Evolutionary conservation across 2,888 invertebrate genomes (phyloP), one percentile per base, ranked within the genome.

Genomic region (Nomada lathburiana): DNA sequence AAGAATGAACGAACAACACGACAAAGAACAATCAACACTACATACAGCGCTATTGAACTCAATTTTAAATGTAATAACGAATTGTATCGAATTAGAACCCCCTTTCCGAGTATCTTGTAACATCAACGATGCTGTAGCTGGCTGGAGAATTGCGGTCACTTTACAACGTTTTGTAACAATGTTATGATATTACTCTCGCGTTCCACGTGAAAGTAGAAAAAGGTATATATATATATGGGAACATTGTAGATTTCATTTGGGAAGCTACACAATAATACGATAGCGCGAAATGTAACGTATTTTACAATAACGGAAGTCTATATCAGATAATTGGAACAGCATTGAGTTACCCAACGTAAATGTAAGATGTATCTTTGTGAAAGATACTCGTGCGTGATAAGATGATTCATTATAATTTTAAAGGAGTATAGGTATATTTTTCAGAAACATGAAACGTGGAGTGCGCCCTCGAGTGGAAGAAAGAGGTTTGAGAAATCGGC

Each of bases 221-320:
- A 44, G 53, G 57, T 47, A 13, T 20, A 57, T 23, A 57, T 53
- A 11, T 60, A 50, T 64, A 68, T 52, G 67, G n/a, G 65, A 67
- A 80, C 80, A 80, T 71, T 75, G 74, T 60, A 80, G 82, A 82
- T 82, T 80, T 82, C 82, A 80, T 60, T 36, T 5, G 57, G 23
- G 20, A 52, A 63, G 59, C 52, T 75, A 67, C 44, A 11, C 36
- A 63, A 63, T 63, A 47, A 63, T 63, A 47, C 52, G 2, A 20
- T 74, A 71, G 47, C 53, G 16, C 57, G 55, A 59, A 67, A 67
- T 73, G 67, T 80, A 67, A 36, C 52, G 29, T 44, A 47, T 62
- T 70, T 67, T 50, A 65, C 75, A 67, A 68, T 72, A 29, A 16
- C 44, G n/a, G 7, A 44, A 72, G 52, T 57, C 36, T 26, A 36